These are phyloP conservation scores for Zoanthus sociatus DNA, from an alignment of 92 coral and sea anemone genomes.

Conservation along the genomic window DNA sequence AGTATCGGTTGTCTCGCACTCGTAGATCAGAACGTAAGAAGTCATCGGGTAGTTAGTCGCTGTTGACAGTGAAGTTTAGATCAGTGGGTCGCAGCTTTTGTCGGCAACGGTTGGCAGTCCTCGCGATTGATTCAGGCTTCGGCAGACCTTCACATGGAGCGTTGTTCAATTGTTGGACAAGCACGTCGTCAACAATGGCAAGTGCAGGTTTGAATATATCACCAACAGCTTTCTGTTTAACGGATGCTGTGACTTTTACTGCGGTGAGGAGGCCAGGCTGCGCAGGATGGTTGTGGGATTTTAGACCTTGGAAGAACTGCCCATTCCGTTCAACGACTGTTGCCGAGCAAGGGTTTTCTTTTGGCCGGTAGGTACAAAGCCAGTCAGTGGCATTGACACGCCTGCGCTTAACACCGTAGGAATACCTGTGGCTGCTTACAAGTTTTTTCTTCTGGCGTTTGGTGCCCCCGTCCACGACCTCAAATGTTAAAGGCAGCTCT, in stretches of 20 bases:
- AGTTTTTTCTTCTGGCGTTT: constrained; percentile 15
- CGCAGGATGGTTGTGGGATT: background rate
- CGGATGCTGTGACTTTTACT: constrained; percentile 11
- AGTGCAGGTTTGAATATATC: constrained; percentile 13
- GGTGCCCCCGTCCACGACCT: constrained; percentile 23
- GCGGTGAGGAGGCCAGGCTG: constrained; percentile 11
- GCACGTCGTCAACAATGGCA: background rate
- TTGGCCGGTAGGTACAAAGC: constrained; percentile 11
- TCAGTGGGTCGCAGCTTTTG: background rate
- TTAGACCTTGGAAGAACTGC: constrained; percentile 2
- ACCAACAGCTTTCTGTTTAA: background rate
- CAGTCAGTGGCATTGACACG: constrained; percentile 12
- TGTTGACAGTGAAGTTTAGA: background rate
- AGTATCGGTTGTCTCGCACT: background rate
- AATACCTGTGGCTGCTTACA: constrained; percentile 12
- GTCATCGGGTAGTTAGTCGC: background rate
- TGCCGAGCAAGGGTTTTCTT: constrained; percentile 27
- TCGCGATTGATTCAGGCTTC: background rate
- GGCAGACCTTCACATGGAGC: background rate
- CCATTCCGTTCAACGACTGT: constrained; percentile 5
- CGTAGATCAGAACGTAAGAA: background rate
- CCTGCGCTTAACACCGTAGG: background rate
- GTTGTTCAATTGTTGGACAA: background rate
- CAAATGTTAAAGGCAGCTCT: background rate
- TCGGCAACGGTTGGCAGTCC: background rate